Conservation (phyloP, 2,888 invertebrate genomes). For the Elgonia sp. region DNA sequence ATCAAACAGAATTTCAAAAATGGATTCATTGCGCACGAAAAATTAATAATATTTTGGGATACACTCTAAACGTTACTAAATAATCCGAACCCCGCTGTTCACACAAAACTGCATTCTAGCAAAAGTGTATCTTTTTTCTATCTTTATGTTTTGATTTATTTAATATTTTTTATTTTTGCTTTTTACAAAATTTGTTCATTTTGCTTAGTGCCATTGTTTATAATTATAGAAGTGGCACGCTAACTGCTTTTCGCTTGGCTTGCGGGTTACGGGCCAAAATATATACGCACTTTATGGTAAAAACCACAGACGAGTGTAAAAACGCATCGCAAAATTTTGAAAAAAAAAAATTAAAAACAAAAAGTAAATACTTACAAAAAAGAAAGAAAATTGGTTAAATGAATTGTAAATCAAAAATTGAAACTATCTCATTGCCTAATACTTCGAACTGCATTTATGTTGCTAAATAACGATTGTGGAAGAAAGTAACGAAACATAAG, state of each 20-base stretch:
- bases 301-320: constrained; percentile 52
- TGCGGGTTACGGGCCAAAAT: constrained; percentile 75
- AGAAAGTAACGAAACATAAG: constrained; percentile 55
- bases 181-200: constrained; percentile 59
- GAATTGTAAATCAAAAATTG: constrained; percentile 59
- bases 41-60: constrained; percentile 19
- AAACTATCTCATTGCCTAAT: constrained; percentile 50
- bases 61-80: constrained; percentile 49
- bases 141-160: too few relatives aligned
- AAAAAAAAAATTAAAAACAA: constrained; percentile 15
- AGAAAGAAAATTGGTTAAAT: constrained; percentile 38
- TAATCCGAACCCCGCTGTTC: constrained; percentile 51
- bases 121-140: constrained; percentile 49
- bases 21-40: constrained; percentile 33
- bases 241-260: constrained; percentile 72
- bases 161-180: constrained; percentile 44
- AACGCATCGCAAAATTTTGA: constrained; percentile 4
- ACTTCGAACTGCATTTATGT: constrained; percentile 41
- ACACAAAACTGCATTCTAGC: constrained; percentile 58
- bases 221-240: constrained; percentile 61
- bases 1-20: constrained; percentile 25
- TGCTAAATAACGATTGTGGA: constrained; percentile 32
- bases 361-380: too few relatives aligned
- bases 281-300: constrained; percentile 55
- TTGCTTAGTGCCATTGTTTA: constrained; percentile 73